Base-by-base conservation (phyloP, 2,888 invertebrate genomes). In the Sesia apiformis region DNA sequence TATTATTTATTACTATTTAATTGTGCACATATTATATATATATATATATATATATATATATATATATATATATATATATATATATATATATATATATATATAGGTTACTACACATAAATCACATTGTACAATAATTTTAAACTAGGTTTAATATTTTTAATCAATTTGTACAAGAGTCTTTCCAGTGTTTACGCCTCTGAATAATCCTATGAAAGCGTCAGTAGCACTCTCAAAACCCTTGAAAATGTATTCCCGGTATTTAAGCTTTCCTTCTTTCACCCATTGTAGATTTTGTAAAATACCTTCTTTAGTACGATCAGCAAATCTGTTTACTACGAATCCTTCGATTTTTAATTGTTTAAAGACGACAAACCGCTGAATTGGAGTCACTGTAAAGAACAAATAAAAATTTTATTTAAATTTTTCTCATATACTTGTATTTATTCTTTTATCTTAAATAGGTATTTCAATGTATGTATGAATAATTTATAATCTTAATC, bases 201-300 rank as follows among this genome's bases (percentile, higher is more conserved):
- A 83, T 72, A 94, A 81, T 7, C 91, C 92, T 59, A 91, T 83
- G 62, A 94, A 93, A 40, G 94, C 94, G 49, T 91, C 80, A 3
- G 90, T 90, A 75, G 92, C 90, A 56, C 92, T 92, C 59, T 93
- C 92, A 68, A 94, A 94, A 38, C 93, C 94, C 46, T 92, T 78
- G 0, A 91, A 91, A 3, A 93, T 69, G 2, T 93, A 92, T 78
- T 95, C 94, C 55, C 78, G 82, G 66, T 92, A 92, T 64, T 91
- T 91, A 3, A 95, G 68, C 72, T 93, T 93, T 39, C 93, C 94
- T 84, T 92, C 91, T 58, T 86, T 77, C 51, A 94, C 87, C 92
- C 92, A 93, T 63, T 90, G 69, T 46, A 91, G 64, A 72, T 94
- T 93, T 67, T 93, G 90, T 8, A 76, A 61, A 23, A 93, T 84